Evolutionary conservation across 1,140 invertebrate genomes (phyloP).

Genomic region (Antheraea pernyi): DNA sequence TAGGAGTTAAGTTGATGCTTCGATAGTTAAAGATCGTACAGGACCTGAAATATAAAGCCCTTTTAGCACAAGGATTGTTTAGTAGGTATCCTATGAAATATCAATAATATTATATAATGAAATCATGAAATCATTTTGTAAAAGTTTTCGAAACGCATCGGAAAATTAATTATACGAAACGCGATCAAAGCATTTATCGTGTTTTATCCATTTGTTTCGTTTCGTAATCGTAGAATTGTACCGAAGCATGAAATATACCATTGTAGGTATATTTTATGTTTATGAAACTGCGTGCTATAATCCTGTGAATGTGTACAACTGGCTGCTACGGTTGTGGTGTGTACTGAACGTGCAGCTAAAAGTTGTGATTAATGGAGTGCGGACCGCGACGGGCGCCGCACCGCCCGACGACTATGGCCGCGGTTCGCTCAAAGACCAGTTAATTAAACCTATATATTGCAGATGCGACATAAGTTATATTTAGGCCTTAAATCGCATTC

Average conservation of each 20-base stretch:
- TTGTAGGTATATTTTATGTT: not conserved
- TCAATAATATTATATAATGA: too few relatives aligned
- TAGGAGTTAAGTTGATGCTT: too few relatives aligned
- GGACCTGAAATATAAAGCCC: too few relatives aligned
- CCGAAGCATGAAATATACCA: not conserved
- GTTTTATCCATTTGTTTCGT: not conserved
- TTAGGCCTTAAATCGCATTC: too few relatives aligned
- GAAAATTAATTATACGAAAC: not conserved
- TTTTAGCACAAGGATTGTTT: too few relatives aligned
- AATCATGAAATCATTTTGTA: too few relatives aligned
- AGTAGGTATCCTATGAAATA: too few relatives aligned
- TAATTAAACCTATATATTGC: not conserved
- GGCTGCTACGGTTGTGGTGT: slow-evolving; percentile 28
- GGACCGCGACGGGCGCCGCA: slow-evolving; percentile 55
- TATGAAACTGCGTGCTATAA: not conserved
- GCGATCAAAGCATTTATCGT: not conserved
- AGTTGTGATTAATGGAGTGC: slow-evolving; percentile 65
- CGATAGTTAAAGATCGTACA: too few relatives aligned
- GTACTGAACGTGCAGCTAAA: slow-evolving; percentile 58
- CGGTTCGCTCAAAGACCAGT: slow-evolving; percentile 30
- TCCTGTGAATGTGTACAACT: slow-evolving; percentile 25
- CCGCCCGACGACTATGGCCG: slow-evolving; percentile 41
- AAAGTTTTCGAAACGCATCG: not conserved
- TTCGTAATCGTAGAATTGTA: not conserved
- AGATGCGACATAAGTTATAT: not conserved